These are phyloP conservation scores for Agriotes lineatus DNA, from an alignment of 2,888 invertebrate genomes.

Conservation along the genomic window DNA sequence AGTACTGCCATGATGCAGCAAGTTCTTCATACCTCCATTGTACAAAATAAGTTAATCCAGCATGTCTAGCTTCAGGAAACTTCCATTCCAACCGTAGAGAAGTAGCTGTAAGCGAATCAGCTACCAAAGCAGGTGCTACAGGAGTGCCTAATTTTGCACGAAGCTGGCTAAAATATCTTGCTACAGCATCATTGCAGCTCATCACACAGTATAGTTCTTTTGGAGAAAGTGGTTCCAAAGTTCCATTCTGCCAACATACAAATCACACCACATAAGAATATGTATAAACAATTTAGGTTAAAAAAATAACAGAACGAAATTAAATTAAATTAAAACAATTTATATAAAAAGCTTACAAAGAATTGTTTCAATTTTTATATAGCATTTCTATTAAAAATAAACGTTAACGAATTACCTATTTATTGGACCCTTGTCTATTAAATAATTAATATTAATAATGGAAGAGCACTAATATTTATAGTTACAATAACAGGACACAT, in stretches of 20 bases:
- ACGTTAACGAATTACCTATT: too few relatives aligned
- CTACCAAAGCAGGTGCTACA: constrained; percentile 79
- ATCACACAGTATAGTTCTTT: constrained; percentile 83
- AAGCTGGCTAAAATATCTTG: constrained; percentile 79
- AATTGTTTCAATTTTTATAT: too few relatives aligned
- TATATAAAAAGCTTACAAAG: too few relatives aligned
- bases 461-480: too few relatives aligned
- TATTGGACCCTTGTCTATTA: too few relatives aligned
- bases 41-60: constrained; percentile 72
- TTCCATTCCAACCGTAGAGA: constrained; percentile 86
- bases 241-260: constrained; percentile 75
- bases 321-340: too few relatives aligned
- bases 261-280: too few relatives aligned
- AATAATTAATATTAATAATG: too few relatives aligned
- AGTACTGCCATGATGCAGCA: constrained; percentile 85
- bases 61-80: constrained; percentile 69
- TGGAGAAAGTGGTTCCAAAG: constrained; percentile 75
- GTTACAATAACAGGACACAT: too few relatives aligned
- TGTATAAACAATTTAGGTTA: too few relatives aligned
- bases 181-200: constrained; percentile 86
- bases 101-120: constrained; percentile 81
- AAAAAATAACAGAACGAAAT: too few relatives aligned
- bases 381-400: too few relatives aligned
- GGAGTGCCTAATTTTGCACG: constrained; percentile 77
- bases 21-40: constrained; percentile 83